Conservation (phyloP, 1,140 invertebrate genomes). For the Neodiprion virginianus region DNA sequence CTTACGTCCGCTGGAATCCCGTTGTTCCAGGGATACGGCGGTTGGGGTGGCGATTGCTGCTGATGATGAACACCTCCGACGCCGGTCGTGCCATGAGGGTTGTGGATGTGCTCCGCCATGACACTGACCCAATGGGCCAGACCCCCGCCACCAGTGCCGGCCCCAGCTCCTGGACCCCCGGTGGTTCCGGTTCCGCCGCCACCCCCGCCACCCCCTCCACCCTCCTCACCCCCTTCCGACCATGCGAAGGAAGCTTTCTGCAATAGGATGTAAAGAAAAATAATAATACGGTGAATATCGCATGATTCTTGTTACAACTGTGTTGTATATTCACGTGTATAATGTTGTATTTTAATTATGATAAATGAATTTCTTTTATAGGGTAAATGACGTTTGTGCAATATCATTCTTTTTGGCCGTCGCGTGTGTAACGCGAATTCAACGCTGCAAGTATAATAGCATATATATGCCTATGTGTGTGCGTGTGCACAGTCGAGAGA, state of each 20-base stretch:
- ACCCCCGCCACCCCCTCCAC: constrained; percentile 44
- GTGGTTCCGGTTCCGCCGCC: constrained; percentile 46
- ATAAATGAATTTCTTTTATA: no score
- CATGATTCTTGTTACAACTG: no score
- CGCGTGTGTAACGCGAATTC: no score
- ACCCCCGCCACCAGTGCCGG: constrained; percentile 53
- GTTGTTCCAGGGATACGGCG: constrained; percentile 69
- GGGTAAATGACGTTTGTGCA: no score
- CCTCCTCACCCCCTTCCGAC: constrained; percentile 57
- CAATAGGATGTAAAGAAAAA: constrained; percentile 36
- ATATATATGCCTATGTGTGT: no score
- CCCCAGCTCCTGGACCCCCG: constrained; percentile 42
- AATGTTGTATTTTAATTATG: no score
- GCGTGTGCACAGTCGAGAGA: no score
- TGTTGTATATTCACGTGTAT: no score
- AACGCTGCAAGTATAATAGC: no score
- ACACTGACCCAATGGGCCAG: constrained; percentile 73
- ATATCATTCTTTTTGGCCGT: no score
- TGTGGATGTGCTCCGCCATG: constrained; percentile 72
- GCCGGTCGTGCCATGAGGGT: constrained; percentile 57
- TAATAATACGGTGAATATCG: no score
- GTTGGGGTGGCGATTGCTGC: constrained; percentile 59
- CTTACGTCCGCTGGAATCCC: constrained; percentile 64
- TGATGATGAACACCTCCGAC: constrained; percentile 57
- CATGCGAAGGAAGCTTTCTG: constrained; percentile 61